Evolutionary conservation across 1,140 invertebrate genomes (phyloP), one percentile per base, ranked within the genome.

Genomic region (Batillaria attramentaria): DNA sequence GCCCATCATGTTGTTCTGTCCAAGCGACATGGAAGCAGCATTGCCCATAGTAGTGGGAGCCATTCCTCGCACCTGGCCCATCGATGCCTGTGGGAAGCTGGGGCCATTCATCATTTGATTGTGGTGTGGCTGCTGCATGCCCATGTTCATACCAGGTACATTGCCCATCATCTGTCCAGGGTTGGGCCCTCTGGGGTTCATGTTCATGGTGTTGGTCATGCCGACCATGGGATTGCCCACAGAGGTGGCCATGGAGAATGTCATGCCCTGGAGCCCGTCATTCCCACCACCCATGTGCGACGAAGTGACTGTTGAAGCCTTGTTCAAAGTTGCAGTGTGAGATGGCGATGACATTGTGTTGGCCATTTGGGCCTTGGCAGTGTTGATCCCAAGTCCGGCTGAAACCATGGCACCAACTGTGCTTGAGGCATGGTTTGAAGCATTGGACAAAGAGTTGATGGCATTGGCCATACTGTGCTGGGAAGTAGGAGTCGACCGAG

Each of bases 51-150:
- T 80, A 39, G 74, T 84, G 8, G 79, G 68, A 18, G 68, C 73
- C 72, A 83, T 77, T 41, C 54, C 78, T 68, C 82, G 77, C 91
- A 79, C 90, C 88, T 80, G 81, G 79, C 73, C 79, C 70, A 81
- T 80, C 41, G 81, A 81, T 74, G 80, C 85, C 65, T 84, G 80
- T 33, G 85, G 79, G 77, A 87, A 84, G 37, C 85, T 85, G 72
- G 87, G 89, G 74, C 90, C 90, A 88, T 91, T 91, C 80, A 91
- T 88, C 82, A 89, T 77, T 46, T 85, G 86, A 79, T 79, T 84
- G 43, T 84, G 86, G 80, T 81, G 83, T 50, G 84, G 78, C 46
- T 81, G 78, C 69, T 85, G 81, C 72, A 81, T 79, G 20, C 73
- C 41, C 70, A 74, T 54, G 31, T 76, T 78, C 33, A 80, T 54